A percentile compares a stretch with the other conserved stretches of the same genome.
Conservation (phyloP, 2,113 vertebrate species). For the Chloebia gouldiae region DNA sequence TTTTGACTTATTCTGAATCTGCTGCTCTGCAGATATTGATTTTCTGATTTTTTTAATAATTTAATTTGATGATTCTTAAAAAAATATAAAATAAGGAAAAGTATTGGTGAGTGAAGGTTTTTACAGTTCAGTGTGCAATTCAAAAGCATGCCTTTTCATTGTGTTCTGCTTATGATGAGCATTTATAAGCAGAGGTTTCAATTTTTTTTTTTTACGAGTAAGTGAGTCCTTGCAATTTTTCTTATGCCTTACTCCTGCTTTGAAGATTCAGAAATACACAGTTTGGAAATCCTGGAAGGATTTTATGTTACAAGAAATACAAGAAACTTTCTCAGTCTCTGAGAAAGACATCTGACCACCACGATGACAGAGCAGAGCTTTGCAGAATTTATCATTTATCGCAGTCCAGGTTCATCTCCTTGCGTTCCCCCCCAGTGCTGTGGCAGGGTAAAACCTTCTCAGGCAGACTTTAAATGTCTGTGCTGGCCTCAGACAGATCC, state of each 20-base stretch:
- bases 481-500: background rate
- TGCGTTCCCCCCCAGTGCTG: rapidly evolving
- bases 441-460: background rate
- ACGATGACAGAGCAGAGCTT: background rate
- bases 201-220: background rate
- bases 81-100: background rate
- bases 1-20: background rate
- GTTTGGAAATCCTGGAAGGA: background rate
- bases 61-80: background rate
- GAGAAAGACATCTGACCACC: background rate
- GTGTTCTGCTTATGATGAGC: background rate
- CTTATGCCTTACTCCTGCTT: background rate
- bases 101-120: background rate
- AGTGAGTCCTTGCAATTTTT: background rate
- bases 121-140: background rate
- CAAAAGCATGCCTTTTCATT: background rate
- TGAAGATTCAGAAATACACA: background rate
- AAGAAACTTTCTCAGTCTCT: background rate
- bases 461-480: background rate
- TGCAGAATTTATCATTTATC: background rate
- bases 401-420: background rate
- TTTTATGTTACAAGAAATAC: background rate
- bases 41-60: background rate
- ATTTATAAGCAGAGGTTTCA: background rate
- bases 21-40: background rate